phyloP scores from a whole-genome alignment of 2,797 vertebrate species.

The Chiroxiphia lanceolata region DNA sequence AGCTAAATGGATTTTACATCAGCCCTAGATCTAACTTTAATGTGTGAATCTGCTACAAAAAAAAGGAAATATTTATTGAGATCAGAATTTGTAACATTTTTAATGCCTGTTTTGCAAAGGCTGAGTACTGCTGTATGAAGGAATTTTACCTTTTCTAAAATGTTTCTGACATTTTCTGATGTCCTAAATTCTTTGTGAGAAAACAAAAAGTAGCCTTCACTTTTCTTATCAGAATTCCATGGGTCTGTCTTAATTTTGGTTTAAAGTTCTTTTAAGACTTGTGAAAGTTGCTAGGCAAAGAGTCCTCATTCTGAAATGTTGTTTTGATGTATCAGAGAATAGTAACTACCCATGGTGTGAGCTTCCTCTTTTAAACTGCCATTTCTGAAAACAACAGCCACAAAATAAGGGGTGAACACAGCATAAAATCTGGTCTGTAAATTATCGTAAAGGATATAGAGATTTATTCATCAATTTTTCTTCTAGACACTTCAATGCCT shows the following conservation, averaged over 20 bases:
- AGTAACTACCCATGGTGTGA: not conserved
- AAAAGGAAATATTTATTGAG: not conserved
- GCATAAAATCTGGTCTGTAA: not conserved
- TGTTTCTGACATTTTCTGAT: not conserved
- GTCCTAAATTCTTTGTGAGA: not conserved
- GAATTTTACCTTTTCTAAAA: not conserved
- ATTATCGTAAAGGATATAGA: not conserved
- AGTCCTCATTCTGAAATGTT: not conserved
- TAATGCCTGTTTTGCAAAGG: not conserved
- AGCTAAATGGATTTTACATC: conserved; percentile 54
- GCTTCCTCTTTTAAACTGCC: not conserved
- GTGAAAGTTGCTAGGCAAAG: not conserved
- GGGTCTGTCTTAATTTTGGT: not conserved
- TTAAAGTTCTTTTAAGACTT: not conserved
- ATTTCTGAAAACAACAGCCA: not conserved
- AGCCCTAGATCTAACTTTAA: not conserved
- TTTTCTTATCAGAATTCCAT: not conserved
- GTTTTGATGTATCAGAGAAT: not conserved
- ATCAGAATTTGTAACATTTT: not conserved
- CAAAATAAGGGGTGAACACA: not conserved
- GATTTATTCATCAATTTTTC: not conserved
- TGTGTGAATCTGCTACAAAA: not conserved
- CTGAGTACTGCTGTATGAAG: not conserved
- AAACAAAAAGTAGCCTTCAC: not conserved
- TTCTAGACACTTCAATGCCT: not conserved